Conservation (phyloP, 2,888 invertebrate species). For the Nomada hirtipes region DNA sequence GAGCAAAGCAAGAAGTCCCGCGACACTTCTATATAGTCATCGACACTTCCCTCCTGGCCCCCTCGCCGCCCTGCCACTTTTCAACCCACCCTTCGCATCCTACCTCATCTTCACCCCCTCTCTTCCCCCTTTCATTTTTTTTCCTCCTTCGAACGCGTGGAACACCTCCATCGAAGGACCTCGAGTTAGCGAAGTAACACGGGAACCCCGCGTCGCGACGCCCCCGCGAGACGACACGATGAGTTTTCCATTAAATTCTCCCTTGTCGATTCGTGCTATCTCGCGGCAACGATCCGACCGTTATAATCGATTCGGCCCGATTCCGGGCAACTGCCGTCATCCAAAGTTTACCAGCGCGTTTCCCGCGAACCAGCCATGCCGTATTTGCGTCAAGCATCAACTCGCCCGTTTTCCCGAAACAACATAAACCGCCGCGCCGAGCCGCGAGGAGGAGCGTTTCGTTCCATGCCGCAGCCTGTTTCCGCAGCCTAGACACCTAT, state of each 20-base stretch:
- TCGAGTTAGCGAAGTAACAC: conserved; percentile 54
- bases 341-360: conserved; percentile 76
- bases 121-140: neutral
- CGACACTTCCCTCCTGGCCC: conserved; percentile 21
- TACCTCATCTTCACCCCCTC: neutral
- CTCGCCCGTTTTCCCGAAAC: conserved; percentile 45
- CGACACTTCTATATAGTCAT: conserved; percentile 22
- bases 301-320: conserved; percentile 81
- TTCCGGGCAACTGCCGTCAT: conserved; percentile 80
- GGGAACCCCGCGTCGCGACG: conserved; percentile 27
- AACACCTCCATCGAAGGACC: conserved; percentile 20
- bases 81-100: conserved; percentile 17
- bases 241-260: conserved; percentile 77
- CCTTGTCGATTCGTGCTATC: conserved; percentile 78
- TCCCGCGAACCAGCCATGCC: conserved; percentile 65
- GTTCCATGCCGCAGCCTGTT: conserved; percentile 22
- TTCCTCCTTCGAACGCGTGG: neutral
- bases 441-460: conserved; percentile 49
- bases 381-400: conserved; percentile 69
- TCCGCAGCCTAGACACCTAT: neutral
- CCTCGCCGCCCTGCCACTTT: conserved; percentile 26
- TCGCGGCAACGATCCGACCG: conserved; percentile 76
- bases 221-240: conserved; percentile 27
- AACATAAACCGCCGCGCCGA: conserved; percentile 50
- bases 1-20: conserved; percentile 56